Evolutionary conservation across 2,888 invertebrate species (phyloP).

Genomic region (Caenorhabditis sinica): DNA sequence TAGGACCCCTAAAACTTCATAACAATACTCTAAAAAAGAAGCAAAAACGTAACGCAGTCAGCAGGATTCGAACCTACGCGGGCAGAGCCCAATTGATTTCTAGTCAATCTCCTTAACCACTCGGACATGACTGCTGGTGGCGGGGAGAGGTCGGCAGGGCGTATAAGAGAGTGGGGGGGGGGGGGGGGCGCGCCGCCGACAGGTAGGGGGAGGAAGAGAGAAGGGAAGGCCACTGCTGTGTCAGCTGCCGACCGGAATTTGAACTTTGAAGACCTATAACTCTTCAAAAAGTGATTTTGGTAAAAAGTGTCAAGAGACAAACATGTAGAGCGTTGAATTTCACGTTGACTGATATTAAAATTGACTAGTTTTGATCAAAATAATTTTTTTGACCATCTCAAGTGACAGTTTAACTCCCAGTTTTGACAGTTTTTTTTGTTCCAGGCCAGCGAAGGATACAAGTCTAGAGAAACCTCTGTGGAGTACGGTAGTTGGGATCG

Average conservation of each 20-base stretch:
- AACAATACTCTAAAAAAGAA: not conserved
- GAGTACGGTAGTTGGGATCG: conserved; percentile 89
- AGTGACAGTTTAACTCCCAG: too few species aligned
- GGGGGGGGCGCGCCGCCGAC: not conserved
- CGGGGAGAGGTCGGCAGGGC: not conserved
- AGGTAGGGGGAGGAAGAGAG: not conserved
- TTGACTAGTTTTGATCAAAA: not conserved
- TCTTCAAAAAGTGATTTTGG: not conserved
- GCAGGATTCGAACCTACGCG: conserved; percentile 83
- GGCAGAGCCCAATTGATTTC: conserved; percentile 83
- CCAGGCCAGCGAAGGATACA: conserved; percentile 68
- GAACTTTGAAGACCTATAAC: not conserved
- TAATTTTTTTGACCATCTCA: not conserved
- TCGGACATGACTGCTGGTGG: conserved; percentile 79
- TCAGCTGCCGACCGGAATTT: too few species aligned
- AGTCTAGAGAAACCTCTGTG: conserved; percentile 84
- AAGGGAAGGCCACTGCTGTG: too few species aligned
- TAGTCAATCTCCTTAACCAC: conserved; percentile 83
- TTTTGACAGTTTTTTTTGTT: not conserved
- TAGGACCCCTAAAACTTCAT: too few species aligned
- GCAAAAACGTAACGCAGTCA: conserved; percentile 72
- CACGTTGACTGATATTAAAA: not conserved
- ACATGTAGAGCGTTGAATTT: not conserved
- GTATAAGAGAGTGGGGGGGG: not conserved
- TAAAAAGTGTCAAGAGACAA: not conserved